Evolutionary conservation across 2,888 invertebrate genomes (phyloP), one percentile per base, ranked within the genome.

Genomic region (Capitulum mitella): DNA sequence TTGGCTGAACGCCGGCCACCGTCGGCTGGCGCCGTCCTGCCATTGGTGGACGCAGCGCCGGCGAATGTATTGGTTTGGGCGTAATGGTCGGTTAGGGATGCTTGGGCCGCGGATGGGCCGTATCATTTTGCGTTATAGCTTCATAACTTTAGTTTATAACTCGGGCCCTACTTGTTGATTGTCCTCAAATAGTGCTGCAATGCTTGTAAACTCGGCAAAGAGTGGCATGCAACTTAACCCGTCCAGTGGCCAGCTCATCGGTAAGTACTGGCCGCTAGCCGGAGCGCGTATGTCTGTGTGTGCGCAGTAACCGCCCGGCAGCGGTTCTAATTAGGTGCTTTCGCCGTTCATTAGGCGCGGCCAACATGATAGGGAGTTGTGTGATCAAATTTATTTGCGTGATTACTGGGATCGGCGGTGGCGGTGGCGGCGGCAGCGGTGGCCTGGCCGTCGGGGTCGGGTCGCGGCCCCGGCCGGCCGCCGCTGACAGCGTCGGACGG

Each of bases 91-190:
- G 70, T 70, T 70, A 70, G 70, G 70, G 70, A 32, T 34, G 70
- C 70, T 22, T 8, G 70, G 37, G 34, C 37, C 37, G 70, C 70
- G 70, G 70, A 70, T 70, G 37, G 70, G 70, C 70, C 70, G 70
- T 70, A 70, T 75, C 75, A 75, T 75, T 75, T 75, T 43, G 75
- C 46, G 75, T 75, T 75, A 75, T 75, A 46, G 75, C 75, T 75
- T 75, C 75, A 75, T 75, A 75, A 75, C 75, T 75, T 46, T 75
- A 29, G 75, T 75, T 75, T 75, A 75, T 46, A 75, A 34, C 70
- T 26, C 37, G 34, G 70, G 37, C 22, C 37, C 70, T 70, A 70
- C 70, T 70, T 70, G 70, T 70, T 70, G 70, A 70, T 61, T 70
- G 70, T 70, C 70, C 22, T 70, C 70, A 37, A 70, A 70, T 70